Base-by-base conservation (phyloP, 2,113 vertebrate genomes). In the Bambusicola thoracicus region DNA sequence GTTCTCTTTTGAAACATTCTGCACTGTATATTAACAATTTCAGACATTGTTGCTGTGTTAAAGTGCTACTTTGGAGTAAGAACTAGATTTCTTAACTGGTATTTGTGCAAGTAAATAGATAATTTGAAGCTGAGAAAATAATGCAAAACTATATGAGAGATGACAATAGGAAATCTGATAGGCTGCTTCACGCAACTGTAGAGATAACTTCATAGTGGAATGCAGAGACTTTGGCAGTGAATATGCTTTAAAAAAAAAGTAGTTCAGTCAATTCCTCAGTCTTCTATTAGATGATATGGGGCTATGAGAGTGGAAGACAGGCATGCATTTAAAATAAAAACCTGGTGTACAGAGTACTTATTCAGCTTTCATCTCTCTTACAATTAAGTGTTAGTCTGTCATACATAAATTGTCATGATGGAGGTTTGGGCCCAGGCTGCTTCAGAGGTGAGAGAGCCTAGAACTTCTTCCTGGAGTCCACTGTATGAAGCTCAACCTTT, bases 141-240 rank as follows among this genome's bases (percentile, higher is more conserved):
- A 12, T 58, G 62, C 81, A 58, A 10, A 72, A 30, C 0, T 38
- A 7, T 5, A 8, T 40, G 66, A 66, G 32, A 36, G 34, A 56
- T 38, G 20, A 84, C 88, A 89, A 29, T 10, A 72, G n/a, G 49
- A 66, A 77, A 49, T 46, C 34, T 46, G 16, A 63, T 32, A 43
- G 53, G 25, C 16, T 79, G 25, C 34, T 94, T 84, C 70, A 78
- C 8, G 59, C 34, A 40, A 13, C 19, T 40, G 30, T 75, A 6
- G 8, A 75, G 38, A 32, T 49, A 67, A 34, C 44, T 81, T 41
- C 25, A 16, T 72, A 41, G 51, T 36, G 11, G 53, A 13, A n/a
- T 4, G 36, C 0, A 0, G 74, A 55, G 0, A 2, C 12, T 9
- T 81, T 74, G 61, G 4, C 51, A 81, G 17, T 49, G 34, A 90